Percentiles rank a stretch among this genome's conserved stretches.
Evolutionary conservation across 2,113 vertebrate genomes (phyloP).

Genomic region (Tapirus terrestris): DNA sequence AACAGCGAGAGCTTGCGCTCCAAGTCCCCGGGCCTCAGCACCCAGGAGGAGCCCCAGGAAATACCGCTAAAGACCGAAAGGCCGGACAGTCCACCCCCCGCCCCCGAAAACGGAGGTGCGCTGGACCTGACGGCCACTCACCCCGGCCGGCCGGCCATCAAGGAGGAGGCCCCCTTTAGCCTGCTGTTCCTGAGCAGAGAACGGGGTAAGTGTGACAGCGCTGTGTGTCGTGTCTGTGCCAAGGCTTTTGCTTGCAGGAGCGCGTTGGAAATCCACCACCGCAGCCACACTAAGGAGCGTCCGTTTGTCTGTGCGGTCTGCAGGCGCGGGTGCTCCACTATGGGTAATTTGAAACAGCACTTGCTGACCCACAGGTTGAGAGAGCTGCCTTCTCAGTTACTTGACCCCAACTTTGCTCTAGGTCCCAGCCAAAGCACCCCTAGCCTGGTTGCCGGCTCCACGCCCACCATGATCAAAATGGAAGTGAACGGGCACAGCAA

Average conservation of each 20-base stretch:
- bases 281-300: slow-evolving; percentile 92
- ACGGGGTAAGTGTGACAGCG: slow-evolving; percentile 92
- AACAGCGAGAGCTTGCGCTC: slow-evolving; percentile 93
- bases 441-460: slow-evolving; percentile 92
- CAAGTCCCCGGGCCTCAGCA: slow-evolving; percentile 92
- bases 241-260: slow-evolving; percentile 91
- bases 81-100: slow-evolving; percentile 92
- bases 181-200: slow-evolving; percentile 98
- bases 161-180: slow-evolving; percentile 97
- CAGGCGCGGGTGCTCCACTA: slow-evolving; percentile 91
- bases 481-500: slow-evolving; percentile 98
- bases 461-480: slow-evolving; percentile 97
- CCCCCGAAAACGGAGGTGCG: slow-evolving; percentile 92
- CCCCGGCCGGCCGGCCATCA: slow-evolving; percentile 91
- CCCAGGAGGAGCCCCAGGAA: slow-evolving; percentile 91
- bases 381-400: slow-evolving; percentile 89
- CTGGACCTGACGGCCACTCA: slow-evolving; percentile 97
- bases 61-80: slow-evolving; percentile 96
- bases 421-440: slow-evolving; percentile 93
- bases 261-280: slow-evolving; percentile 88
- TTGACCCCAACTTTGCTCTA: slow-evolving; percentile 90
- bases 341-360: slow-evolving; percentile 93
- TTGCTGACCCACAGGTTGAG: slow-evolving; percentile 90
- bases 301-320: slow-evolving; percentile 90
- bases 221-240: slow-evolving; percentile 89